Conservation (phyloP, 1,140 invertebrate species). For the Microplitis mediator region DNA sequence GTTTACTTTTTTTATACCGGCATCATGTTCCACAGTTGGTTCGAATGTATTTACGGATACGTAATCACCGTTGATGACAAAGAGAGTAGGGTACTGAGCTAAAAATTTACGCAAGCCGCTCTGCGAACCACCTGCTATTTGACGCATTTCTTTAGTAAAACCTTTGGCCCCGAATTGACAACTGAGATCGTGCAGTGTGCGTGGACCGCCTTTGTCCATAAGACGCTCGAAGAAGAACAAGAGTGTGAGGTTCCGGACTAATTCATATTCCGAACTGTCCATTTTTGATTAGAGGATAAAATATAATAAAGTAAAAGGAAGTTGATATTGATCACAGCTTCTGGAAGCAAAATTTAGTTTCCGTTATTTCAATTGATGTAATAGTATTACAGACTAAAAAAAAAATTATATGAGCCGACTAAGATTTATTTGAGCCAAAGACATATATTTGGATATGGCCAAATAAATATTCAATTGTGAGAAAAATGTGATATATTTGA, state of each 20-base stretch:
- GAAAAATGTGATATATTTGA: too few species aligned
- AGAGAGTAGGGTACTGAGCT: slow-evolving; percentile 88
- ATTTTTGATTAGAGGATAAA: slow-evolving; percentile 60
- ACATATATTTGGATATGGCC: too few species aligned
- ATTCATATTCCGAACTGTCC: slow-evolving; percentile 93
- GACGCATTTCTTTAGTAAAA: slow-evolving; percentile 93
- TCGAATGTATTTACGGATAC: slow-evolving; percentile 85
- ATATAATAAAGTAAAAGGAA: too few species aligned
- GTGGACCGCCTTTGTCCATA: slow-evolving; percentile 90
- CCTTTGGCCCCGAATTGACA: slow-evolving; percentile 96
- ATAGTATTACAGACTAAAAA: too few species aligned
- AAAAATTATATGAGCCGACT: too few species aligned
- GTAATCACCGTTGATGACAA: slow-evolving; percentile 89
- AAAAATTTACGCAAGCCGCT: slow-evolving; percentile 92
- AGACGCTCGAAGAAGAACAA: slow-evolving; percentile 95
- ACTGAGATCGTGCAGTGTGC: slow-evolving; percentile 93
- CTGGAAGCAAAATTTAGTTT: too few species aligned
- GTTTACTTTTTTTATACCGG: slow-evolving; percentile 58
- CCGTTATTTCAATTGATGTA: too few species aligned
- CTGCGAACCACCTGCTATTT: slow-evolving; percentile 93
- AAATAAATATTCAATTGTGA: too few species aligned
- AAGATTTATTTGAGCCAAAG: too few species aligned
- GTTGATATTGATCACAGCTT: too few species aligned
- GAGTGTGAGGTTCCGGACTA: slow-evolving; percentile 90
- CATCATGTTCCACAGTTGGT: slow-evolving; percentile 60